These are phyloP conservation scores for Cancer borealis DNA, from an alignment of 2,888 invertebrate genomes.

Conservation along the genomic window DNA sequence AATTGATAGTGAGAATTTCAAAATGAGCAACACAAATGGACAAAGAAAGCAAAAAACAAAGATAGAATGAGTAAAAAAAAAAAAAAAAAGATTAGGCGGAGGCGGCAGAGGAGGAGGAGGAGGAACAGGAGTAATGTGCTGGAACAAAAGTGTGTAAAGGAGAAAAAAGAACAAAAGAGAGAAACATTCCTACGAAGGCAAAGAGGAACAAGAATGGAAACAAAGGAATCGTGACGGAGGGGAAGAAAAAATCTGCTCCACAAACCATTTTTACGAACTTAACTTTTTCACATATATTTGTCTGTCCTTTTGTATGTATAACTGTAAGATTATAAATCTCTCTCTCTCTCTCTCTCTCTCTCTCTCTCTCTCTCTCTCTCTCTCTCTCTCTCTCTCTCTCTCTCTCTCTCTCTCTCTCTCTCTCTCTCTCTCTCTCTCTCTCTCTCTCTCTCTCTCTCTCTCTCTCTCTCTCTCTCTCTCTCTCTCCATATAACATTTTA, in stretches of 20 bases:
- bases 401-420: too few species aligned
- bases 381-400: not conserved
- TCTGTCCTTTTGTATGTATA: not conserved
- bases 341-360: not conserved
- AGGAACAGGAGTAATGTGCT: not conserved
- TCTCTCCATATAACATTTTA: too few species aligned
- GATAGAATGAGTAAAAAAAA: not conserved
- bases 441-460: not conserved
- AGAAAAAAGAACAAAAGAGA: not conserved
- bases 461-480: conserved; percentile 2
- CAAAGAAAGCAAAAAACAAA: conserved; percentile 15
- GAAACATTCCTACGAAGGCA: not conserved
- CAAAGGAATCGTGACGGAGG: not conserved
- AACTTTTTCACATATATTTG: not conserved
- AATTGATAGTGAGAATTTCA: not conserved
- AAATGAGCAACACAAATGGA: not conserved
- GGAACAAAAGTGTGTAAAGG: not conserved
- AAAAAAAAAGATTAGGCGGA: not conserved
- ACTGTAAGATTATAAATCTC: not conserved
- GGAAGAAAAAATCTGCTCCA: not conserved
- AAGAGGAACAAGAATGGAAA: not conserved
- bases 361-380: not conserved
- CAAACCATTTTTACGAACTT: not conserved
- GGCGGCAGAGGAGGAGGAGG: not conserved
- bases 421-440: too few species aligned